Base-by-base conservation (phyloP, 2,888 invertebrate genomes). In the Phalera bucephala region DNA sequence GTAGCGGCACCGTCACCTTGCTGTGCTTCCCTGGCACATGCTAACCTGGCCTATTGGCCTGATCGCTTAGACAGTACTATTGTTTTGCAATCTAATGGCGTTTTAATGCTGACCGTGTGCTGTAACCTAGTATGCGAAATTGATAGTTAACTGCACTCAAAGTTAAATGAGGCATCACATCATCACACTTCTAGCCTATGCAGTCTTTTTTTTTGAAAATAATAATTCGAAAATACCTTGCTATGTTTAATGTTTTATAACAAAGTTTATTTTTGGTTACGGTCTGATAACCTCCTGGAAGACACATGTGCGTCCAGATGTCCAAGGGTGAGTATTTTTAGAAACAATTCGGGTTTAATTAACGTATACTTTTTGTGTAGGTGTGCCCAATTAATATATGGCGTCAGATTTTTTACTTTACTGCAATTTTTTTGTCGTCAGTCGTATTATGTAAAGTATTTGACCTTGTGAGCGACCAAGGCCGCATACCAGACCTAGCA, bases 1-100 rank as follows among this genome's bases (percentile, higher is more conserved):
- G 40, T 33, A 15, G 37, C 27, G 37, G 40, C 36, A 32, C 40
- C 27, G 48, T 28, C 27, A 14, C 17, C 10, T 28, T n/a, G 29
- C 11, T 29, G 19, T 54, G 31, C n/a, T 23, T 9, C 9, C 48
- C 46, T 58, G 31, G 51, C 3, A 8, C 48, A 60, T 64, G 46
- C 39, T 48, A 58, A 57, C 52, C 52, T 66, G 60, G 67, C 72
- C 70, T 64, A 65, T 58, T 72, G 65, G 54, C 68, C 61, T 57
- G 61, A 54, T 25, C 37, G 32, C 34, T 46, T 36, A 43, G 23
- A 32, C 31, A 27, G 15, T 12, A 21, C 43, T 44, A 57, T 57
- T 57, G 42, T 50, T 44, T 50, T 35, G 30, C 45, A 47, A 42
- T 33, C 36, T 33, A 43, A 47, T 43, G 36, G 37, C 34, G 31